These are phyloP conservation scores for Chelonoidis abingdonii DNA, from an alignment of 2,113 vertebrate genomes.

Conservation along the genomic window DNA sequence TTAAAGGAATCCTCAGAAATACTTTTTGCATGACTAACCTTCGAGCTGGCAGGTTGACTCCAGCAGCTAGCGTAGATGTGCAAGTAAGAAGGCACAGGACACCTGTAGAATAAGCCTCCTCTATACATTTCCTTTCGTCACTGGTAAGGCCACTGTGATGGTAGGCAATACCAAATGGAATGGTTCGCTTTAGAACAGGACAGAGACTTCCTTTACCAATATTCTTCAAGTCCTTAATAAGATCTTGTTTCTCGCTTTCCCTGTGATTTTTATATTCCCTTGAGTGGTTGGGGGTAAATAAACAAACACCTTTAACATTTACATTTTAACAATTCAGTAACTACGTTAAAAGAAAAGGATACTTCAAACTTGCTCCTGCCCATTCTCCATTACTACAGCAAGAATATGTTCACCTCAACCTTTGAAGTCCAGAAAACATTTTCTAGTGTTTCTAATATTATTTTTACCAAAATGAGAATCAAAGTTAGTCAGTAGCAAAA, in stretches of 20 bases:
- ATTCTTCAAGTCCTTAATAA: constrained; percentile 83
- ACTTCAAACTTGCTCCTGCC: background rate
- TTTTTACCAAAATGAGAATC: background rate
- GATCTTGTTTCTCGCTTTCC: constrained; percentile 81
- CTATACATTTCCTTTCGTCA: constrained; percentile 90
- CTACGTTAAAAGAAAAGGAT: background rate
- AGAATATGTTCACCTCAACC: background rate
- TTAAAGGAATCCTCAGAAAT: background rate
- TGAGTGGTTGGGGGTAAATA: background rate
- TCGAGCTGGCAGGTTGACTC: constrained; percentile 95
- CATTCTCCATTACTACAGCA: background rate
- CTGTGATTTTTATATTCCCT: constrained; percentile 85
- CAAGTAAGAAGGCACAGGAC: constrained; percentile 93
- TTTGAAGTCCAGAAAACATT: background rate
- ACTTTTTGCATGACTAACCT: constrained; percentile 79
- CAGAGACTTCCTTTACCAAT: constrained; percentile 86
- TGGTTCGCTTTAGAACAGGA: constrained; percentile 85
- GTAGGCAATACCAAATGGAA: constrained; percentile 94
- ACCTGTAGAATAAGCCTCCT: constrained; percentile 91
- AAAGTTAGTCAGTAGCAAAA: background rate
- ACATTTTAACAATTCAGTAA: background rate
- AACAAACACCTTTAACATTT: background rate
- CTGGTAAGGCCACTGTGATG: constrained; percentile 94
- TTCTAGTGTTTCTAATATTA: background rate
- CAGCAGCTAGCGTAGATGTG: constrained; percentile 96